Conservation (phyloP, 1,140 invertebrate genomes). For the Yoshiicerus persimilis region DNA sequence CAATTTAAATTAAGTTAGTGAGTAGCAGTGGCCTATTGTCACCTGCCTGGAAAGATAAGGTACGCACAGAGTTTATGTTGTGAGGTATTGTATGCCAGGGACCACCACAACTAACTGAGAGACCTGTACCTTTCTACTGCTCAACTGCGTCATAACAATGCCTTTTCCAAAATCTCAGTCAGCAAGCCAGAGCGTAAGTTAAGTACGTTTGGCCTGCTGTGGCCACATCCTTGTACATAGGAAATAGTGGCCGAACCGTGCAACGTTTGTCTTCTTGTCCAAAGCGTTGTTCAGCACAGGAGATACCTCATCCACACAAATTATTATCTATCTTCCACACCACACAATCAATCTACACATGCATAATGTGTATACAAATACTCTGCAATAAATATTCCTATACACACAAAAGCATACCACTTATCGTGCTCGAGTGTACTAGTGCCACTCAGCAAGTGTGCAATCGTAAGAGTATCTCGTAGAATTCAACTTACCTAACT, state of each 20-base stretch:
- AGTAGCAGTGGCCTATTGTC: neutral
- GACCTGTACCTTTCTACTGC: neutral
- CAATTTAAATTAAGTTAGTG: neutral
- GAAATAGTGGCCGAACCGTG: neutral
- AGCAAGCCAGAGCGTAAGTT: neutral
- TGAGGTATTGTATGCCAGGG: neutral
- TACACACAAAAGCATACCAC: neutral
- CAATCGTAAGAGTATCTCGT: no score
- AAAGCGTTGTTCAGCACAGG: neutral
- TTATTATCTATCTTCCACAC: neutral
- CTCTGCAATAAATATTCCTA: neutral
- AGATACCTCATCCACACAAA: neutral
- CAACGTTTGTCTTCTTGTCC: neutral
- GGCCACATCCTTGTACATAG: conserved; percentile 18
- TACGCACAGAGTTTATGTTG: neutral
- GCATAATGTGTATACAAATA: neutral
- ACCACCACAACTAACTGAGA: neutral
- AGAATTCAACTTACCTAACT: neutral
- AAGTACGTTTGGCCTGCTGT: neutral
- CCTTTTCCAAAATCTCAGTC: neutral
- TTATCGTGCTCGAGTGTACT: no score
- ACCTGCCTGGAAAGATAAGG: conserved; percentile 1
- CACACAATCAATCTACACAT: neutral
- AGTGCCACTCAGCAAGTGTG: no score
- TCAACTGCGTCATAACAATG: neutral